Conservation (phyloP, 1,140 invertebrate genomes). For the Ostrea denselamellosa region DNA sequence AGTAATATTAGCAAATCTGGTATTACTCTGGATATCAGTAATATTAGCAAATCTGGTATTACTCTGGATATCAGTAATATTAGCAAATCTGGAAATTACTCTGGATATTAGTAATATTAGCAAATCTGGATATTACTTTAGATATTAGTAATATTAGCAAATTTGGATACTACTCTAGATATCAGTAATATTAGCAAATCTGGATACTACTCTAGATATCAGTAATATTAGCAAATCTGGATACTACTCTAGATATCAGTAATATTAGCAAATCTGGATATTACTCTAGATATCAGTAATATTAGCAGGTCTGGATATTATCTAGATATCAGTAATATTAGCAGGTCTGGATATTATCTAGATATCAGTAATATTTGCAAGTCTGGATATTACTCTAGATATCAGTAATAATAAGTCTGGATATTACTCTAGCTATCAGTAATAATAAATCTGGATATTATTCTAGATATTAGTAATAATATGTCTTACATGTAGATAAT, state of each 20-base stretch:
- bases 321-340: too few species aligned
- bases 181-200: background rate
- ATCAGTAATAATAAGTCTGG: constrained; percentile 78
- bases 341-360: too few species aligned
- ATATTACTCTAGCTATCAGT: too few species aligned
- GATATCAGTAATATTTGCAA: too few species aligned
- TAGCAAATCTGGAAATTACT: background rate
- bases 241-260: background rate
- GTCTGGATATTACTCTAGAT: constrained; percentile 84
- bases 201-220: background rate
- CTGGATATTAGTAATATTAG: background rate
- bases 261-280: too few species aligned
- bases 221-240: background rate
- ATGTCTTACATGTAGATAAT: too few species aligned
- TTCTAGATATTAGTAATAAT: constrained; percentile 95
- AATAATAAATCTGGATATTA: constrained; percentile 62
- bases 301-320: too few species aligned
- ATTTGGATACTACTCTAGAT: background rate
- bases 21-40: too few species aligned
- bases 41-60: too few species aligned
- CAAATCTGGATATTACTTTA: background rate
- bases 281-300: too few species aligned
- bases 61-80: background rate
- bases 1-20: too few species aligned
- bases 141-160: background rate